These are phyloP conservation scores for Hydropsyche betteni DNA, from an alignment of 2,888 invertebrate genomes.

Conservation along the genomic window DNA sequence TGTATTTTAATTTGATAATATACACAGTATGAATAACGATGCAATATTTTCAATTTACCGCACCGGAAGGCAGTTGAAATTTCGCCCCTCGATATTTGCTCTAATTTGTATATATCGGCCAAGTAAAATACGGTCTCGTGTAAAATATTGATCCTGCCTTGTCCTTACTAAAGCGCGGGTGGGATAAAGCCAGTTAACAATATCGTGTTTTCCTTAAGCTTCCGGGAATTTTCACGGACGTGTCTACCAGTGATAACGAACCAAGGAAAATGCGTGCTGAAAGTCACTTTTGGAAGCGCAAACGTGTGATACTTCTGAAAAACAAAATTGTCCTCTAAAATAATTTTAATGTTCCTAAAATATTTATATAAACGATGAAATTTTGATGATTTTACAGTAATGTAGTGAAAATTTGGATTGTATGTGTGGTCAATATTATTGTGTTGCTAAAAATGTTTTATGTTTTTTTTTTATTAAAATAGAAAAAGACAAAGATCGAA, in stretches of 20 bases:
- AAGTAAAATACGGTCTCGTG: neutral
- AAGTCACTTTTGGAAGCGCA: slow-evolving; percentile 10
- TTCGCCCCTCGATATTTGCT: neutral
- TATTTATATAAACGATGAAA: too few species aligned
- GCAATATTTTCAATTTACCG: too few species aligned
- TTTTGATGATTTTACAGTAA: too few species aligned
- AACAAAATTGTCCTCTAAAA: slow-evolving; percentile 10
- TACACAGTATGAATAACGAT: too few species aligned
- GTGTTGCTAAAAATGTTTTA: too few species aligned
- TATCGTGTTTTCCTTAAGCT: slow-evolving; percentile 10
- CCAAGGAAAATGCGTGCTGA: slow-evolving; percentile 28
- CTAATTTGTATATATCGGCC: slow-evolving; percentile 15
- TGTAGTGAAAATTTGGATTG: too few species aligned
- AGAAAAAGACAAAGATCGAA: too few species aligned
- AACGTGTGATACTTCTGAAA: slow-evolving; percentile 17
- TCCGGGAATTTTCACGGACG: slow-evolving; percentile 16
- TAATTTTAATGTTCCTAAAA: too few species aligned
- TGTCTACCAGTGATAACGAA: slow-evolving; percentile 27
- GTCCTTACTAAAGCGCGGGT: neutral
- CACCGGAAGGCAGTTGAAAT: neutral
- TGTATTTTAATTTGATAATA: too few species aligned
- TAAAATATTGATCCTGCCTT: slow-evolving; percentile 9
- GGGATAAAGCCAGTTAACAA: slow-evolving; percentile 12
- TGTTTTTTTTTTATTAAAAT: too few species aligned
- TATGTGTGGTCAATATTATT: too few species aligned